These are phyloP conservation scores for Drosophila hydei DNA, from an alignment of 1,140 invertebrate species.

Conservation along the genomic window DNA sequence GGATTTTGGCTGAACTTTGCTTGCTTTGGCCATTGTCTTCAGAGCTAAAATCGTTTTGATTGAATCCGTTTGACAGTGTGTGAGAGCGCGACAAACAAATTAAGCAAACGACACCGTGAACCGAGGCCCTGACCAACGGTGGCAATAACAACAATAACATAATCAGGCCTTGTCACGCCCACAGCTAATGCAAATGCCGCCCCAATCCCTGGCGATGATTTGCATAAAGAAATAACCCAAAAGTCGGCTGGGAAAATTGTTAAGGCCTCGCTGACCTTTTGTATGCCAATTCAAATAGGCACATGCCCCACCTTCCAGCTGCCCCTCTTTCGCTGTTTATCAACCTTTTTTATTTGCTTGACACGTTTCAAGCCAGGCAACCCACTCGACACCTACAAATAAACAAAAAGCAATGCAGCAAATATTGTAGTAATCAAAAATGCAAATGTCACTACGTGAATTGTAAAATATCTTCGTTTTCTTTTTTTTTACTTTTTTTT, in stretches of 20 bases:
- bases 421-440: constrained; percentile 76
- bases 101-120: constrained; percentile 56
- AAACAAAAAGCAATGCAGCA: constrained; percentile 62
- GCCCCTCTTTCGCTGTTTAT: not conserved
- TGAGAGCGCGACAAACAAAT: constrained; percentile 38
- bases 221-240: constrained; percentile 63
- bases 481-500: no score
- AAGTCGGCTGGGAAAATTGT: constrained; percentile 46
- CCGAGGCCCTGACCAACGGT: not conserved
- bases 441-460: constrained; percentile 74
- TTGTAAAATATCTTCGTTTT: constrained; percentile 46
- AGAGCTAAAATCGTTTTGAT: constrained; percentile 37
- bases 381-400: constrained; percentile 30
- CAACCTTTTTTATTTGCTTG: constrained; percentile 61
- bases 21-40: constrained; percentile 20
- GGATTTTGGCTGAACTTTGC: constrained; percentile 46
- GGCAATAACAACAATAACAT: constrained; percentile 33
- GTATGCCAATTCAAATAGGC: constrained; percentile 32
- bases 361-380: constrained; percentile 51
- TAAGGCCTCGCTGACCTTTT: constrained; percentile 55
- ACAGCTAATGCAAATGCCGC: constrained; percentile 12
- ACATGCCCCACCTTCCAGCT: not conserved
- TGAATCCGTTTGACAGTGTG: constrained; percentile 30
- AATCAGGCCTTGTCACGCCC: constrained; percentile 70
- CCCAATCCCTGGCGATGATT: constrained; percentile 43